Conservation (phyloP, 2,888 invertebrate genomes). For the Ormyrus nitidulus region DNA sequence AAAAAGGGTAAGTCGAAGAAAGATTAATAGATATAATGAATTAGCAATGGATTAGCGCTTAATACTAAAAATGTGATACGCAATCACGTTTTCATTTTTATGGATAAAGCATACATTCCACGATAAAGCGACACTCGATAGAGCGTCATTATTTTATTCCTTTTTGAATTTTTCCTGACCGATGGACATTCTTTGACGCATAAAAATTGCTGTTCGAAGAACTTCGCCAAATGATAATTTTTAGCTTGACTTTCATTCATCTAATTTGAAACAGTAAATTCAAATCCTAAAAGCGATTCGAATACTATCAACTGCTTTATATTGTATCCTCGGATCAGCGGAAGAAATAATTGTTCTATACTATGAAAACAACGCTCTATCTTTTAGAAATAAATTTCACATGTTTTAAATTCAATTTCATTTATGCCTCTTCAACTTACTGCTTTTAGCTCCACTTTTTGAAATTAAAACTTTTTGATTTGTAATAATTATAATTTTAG, state of each 20-base stretch:
- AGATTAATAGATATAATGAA: slow-evolving; percentile 57
- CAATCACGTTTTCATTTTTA: slow-evolving; percentile 59
- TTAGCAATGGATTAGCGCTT: slow-evolving; percentile 65
- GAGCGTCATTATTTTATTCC: slow-evolving; percentile 58
- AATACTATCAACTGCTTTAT: slow-evolving; percentile 17
- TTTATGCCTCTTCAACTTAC: slow-evolving; percentile 27
- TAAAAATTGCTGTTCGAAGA: slow-evolving; percentile 65
- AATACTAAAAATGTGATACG: slow-evolving; percentile 66
- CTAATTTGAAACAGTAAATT: slow-evolving; percentile 14
- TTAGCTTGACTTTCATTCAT: slow-evolving; percentile 10
- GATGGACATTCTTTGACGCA: slow-evolving; percentile 56
- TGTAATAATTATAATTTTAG: slow-evolving; percentile 9
- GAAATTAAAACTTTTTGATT: slow-evolving; percentile 35
- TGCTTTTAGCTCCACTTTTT: slow-evolving; percentile 2
- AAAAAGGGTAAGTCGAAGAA: slow-evolving; percentile 63
- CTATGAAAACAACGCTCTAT: slow-evolving; percentile 34
- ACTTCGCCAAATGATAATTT: slow-evolving; percentile 18
- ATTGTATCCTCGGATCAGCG: slow-evolving; percentile 37
- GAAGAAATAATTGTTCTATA: slow-evolving; percentile 41
- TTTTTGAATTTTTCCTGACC: slow-evolving; percentile 58
- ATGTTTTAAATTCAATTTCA: slow-evolving; percentile 37
- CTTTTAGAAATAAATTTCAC: slow-evolving; percentile 5
- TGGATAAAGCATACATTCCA: slow-evolving; percentile 41
- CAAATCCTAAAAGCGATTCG: slow-evolving; percentile 10
- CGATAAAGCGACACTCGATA: slow-evolving; percentile 59